Conservation (phyloP, 2,113 vertebrate genomes). For the Hydropotes inermis region DNA sequence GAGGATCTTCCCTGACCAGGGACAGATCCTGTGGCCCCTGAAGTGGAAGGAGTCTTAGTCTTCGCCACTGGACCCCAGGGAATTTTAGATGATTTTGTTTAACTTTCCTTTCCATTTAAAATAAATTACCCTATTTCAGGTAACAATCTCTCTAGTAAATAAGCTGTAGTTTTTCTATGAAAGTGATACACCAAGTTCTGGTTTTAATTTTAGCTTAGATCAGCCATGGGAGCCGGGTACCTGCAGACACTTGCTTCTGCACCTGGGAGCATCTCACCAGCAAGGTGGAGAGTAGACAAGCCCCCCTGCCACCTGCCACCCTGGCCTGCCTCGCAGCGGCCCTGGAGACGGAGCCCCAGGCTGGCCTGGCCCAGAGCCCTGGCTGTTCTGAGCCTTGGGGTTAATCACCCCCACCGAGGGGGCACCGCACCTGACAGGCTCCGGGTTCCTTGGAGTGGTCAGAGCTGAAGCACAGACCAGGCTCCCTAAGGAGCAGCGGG, state of each 20-base stretch:
- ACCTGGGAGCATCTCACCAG: not conserved
- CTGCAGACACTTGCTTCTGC: not conserved
- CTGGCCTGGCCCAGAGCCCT: no score
- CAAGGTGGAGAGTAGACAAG: accelerated
- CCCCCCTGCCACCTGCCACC: not conserved
- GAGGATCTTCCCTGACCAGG: not conserved
- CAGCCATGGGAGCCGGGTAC: not conserved
- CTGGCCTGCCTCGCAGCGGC: not conserved
- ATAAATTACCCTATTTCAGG: not conserved
- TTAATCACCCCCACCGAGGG: accelerated
- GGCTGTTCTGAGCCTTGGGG: not conserved
- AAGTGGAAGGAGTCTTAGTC: not conserved
- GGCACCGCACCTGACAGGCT: not conserved
- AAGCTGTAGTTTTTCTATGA: not conserved
- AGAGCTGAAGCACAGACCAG: not conserved
- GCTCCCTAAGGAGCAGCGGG: not conserved
- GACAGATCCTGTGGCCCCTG: not conserved
- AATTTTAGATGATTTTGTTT: not conserved
- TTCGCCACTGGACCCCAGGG: not conserved
- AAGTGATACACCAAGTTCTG: not conserved
- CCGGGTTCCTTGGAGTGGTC: not conserved
- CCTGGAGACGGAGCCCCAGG: not conserved
- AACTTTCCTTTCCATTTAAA: not conserved
- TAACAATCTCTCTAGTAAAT: not conserved
- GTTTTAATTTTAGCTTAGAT: not conserved